These are phyloP conservation scores for Sphenodon punctatus DNA, from an alignment of 2,797 vertebrate species.

Conservation along the genomic window DNA sequence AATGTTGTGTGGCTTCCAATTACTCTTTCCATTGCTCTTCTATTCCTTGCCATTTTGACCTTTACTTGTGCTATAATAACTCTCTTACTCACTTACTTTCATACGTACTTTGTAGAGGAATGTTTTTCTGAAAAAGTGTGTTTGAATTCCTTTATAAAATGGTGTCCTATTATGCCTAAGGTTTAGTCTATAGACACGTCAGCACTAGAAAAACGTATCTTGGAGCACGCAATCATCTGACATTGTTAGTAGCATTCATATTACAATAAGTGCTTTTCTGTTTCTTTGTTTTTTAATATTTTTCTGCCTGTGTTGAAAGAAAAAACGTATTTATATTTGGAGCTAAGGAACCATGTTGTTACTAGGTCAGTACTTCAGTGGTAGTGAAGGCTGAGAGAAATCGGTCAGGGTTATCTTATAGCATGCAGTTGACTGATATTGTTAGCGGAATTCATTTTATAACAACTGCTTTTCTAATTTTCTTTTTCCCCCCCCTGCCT, in stretches of 20 bases:
- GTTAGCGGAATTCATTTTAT: too few species aligned
- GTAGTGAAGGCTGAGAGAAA: too few species aligned
- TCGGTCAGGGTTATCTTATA: too few species aligned
- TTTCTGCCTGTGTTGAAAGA: too few species aligned
- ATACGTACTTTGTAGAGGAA: too few species aligned
- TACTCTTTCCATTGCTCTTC: not conserved
- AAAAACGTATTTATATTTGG: too few species aligned
- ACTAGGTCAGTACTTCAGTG: too few species aligned
- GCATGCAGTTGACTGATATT: too few species aligned
- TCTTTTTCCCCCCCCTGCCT: too few species aligned
- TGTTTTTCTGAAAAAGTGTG: not conserved
- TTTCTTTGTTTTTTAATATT: not conserved
- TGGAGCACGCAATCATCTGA: not conserved
- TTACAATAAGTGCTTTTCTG: not conserved
- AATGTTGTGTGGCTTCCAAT: not conserved
- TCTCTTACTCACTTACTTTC: not conserved
- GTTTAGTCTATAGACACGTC: not conserved
- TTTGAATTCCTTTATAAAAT: not conserved
- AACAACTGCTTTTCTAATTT: too few species aligned
- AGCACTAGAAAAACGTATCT: not conserved
- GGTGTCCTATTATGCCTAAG: not conserved
- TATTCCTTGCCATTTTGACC: not conserved
- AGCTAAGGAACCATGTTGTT: too few species aligned
- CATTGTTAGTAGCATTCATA: not conserved
- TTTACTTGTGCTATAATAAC: not conserved